Evolutionary conservation across 2,113 vertebrate genomes (phyloP), one percentile per base, ranked within the genome.

Genomic region (Anas platyrhynchos): DNA sequence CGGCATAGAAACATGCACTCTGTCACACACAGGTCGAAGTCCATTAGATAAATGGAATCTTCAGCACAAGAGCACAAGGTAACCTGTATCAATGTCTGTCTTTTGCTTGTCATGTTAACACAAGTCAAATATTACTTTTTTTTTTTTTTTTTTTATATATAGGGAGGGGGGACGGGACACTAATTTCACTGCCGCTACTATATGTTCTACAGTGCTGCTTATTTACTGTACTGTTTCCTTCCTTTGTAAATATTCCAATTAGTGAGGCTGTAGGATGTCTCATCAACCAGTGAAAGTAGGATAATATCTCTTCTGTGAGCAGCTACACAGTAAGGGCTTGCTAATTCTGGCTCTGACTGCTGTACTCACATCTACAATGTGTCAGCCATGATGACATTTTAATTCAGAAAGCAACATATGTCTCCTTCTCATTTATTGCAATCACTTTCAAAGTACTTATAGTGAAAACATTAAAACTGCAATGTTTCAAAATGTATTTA

Each of bases 371-470:
- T 92, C 74, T 72, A 95, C 77, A 97, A 88, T 93, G 82, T 96
- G 96, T 97, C 83, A 96, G 88, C 65, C 83, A 93, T 94, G 84
- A 95, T 96, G 91, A 96, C 94, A 90, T 95, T 96, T 91, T 93
- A 97, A 94, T 97, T 97, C 80, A 89, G 89, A 97, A 89, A 96
- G 84, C 95, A 97, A 90, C 85, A 96, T 77, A 92, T 89, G 76
- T 87, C 91, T 96, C 74, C 71, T 95, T 94, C 63, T 73, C 56
- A 90, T 95, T 93, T 97, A 91, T 81, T 96, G 95, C 93, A 38
- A 91, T 44, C 92, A 91, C 81, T 97, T 97, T 82, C 68, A 34
- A 91, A 91, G 69, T 91, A 86, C 86, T 97, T 91, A 88, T 73
- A 83, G 79, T 96, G 84, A 96, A 86, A 96, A 96, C 94, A 82